Conservation (phyloP, 2,888 invertebrate genomes). For the Drosophila mimica region DNA sequence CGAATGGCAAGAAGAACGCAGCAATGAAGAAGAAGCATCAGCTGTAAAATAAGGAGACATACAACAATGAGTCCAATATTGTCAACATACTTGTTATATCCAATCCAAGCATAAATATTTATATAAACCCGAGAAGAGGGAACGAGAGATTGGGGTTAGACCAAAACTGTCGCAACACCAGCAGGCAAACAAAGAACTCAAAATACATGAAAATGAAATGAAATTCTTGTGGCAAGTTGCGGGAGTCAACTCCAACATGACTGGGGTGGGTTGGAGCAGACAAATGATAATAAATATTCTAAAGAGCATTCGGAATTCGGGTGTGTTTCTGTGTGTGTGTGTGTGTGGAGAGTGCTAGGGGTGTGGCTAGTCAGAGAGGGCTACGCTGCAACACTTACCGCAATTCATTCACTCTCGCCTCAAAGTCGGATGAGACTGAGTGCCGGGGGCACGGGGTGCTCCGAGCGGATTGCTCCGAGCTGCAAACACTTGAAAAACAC, state of each 20-base stretch:
- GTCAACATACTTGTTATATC: conserved; percentile 55
- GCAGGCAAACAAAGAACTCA: conserved; percentile 25
- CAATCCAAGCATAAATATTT: conserved; percentile 72
- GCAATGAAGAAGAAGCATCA: not conserved
- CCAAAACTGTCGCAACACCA: conserved; percentile 28
- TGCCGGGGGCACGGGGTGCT: not conserved
- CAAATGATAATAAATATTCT: conserved; percentile 75
- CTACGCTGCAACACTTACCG: conserved; percentile 67
- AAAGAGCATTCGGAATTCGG: conserved; percentile 29
- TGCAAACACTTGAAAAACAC: conserved; percentile 68
- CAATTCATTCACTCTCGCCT: conserved; percentile 44
- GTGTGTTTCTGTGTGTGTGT: not conserved
- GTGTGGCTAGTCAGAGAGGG: conserved; percentile 20
- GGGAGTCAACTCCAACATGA: conserved; percentile 16
- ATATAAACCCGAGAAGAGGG: conserved; percentile 38
- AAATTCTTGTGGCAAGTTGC: conserved; percentile 57
- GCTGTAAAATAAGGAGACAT: not conserved
- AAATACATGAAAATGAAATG: conserved; percentile 56
- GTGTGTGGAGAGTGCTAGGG: not conserved
- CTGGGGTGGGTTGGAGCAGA: conserved; percentile 34
- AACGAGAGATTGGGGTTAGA: not conserved
- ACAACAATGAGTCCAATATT: conserved; percentile 7
- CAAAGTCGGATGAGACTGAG: not conserved
- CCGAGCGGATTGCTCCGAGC: not conserved
- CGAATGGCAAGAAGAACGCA: conserved; percentile 1